Evolutionary conservation across 2,113 vertebrate species (phyloP).

Genomic region (Uropsilus gracilis): DNA sequence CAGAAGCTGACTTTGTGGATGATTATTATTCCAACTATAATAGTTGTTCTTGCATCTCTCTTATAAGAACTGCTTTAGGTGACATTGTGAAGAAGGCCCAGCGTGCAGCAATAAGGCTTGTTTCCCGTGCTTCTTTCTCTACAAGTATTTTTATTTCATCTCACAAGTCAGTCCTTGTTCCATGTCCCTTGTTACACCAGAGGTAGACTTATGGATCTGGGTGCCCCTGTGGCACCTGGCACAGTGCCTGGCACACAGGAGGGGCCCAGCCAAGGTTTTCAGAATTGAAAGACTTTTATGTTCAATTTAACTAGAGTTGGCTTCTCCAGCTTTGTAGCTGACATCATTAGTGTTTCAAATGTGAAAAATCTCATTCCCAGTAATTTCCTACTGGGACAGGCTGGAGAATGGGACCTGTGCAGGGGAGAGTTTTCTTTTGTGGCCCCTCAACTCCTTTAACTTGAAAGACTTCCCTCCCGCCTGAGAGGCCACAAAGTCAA

Average conservation of each 20-base stretch:
- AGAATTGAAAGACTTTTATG: constrained; percentile 33
- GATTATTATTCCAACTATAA: constrained; percentile 71
- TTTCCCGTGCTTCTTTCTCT: neutral
- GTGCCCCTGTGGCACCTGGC: neutral
- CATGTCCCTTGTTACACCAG: neutral
- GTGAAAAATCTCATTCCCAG: neutral
- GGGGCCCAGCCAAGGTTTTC: neutral
- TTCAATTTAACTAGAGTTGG: neutral
- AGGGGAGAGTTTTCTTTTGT: neutral
- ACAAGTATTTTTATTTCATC: constrained; percentile 28
- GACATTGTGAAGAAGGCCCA: constrained; percentile 43
- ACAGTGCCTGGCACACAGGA: constrained; percentile 49
- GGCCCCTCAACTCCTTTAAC: neutral
- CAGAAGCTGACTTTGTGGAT: constrained; percentile 23
- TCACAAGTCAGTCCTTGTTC: constrained; percentile 5
- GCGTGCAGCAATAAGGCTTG: neutral
- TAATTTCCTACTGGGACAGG: neutral
- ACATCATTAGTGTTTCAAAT: constrained; percentile 50
- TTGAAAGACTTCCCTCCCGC: neutral
- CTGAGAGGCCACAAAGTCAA: neutral
- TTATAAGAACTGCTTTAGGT: constrained; percentile 1
- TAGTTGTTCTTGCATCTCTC: constrained; percentile 31
- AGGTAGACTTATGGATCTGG: constrained; percentile 6
- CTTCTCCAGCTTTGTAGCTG: neutral
- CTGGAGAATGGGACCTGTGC: neutral